Percentiles rank a stretch among this genome's conserved stretches.
phyloP scores from a whole-genome alignment of 2,797 vertebrate genomes.

The Darevskia nairensis region DNA sequence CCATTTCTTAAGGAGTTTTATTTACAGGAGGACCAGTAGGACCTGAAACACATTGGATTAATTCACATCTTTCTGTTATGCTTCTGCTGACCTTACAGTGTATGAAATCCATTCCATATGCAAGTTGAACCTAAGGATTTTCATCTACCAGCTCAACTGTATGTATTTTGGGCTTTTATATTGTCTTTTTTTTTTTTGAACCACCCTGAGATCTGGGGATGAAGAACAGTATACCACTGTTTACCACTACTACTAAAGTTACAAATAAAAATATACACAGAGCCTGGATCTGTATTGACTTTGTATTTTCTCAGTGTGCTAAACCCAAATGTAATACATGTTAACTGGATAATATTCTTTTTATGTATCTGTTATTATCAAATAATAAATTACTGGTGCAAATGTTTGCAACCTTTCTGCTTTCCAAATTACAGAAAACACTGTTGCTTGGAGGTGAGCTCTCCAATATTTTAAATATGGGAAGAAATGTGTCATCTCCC shows the following conservation, averaged over 20 bases:
- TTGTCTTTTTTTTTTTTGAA: no score
- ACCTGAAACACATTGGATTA: no score
- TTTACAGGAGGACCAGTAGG: no score
- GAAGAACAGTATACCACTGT: no score
- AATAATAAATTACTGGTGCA: constrained; percentile 14
- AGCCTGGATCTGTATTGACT: neutral
- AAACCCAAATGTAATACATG: neutral
- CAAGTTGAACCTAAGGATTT: neutral
- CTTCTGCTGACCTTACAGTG: neutral
- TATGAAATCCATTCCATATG: neutral
- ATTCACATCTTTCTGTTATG: no score
- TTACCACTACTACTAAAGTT: neutral
- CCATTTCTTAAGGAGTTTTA: no score
- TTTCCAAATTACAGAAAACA: constrained; percentile 33
- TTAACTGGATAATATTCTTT: neutral
- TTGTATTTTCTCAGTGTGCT: neutral
- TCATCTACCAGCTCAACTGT: fast-evolving
- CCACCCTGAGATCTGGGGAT: no score
- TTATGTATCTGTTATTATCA: constrained; percentile 19
- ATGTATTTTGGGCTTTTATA: neutral
- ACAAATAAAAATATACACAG: neutral
- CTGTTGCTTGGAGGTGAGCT: neutral
- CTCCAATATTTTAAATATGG: constrained; percentile 37
- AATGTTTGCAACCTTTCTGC: constrained; percentile 13
- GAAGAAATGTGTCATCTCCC: constrained; percentile 38